Evolutionary conservation across 2,797 vertebrate species (phyloP).

Genomic region (Melanotaenia trifasciata): DNA sequence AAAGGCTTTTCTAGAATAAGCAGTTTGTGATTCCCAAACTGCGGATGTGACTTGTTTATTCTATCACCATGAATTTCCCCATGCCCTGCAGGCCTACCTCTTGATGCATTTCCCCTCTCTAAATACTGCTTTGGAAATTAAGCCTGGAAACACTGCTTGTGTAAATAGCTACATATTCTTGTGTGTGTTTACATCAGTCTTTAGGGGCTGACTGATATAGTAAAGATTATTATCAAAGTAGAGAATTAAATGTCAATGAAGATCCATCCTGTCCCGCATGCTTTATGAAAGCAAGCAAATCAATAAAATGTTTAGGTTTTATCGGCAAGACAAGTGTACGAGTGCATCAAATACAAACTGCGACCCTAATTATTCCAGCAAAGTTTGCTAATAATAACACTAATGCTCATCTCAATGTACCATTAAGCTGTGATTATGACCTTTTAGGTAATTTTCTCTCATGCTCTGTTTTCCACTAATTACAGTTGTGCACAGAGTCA

Average conservation of each 20-base stretch:
- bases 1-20: constrained; percentile 74
- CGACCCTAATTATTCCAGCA: not conserved
- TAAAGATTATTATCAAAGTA: not conserved
- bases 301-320: not conserved
- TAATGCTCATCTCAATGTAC: not conserved
- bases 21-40: constrained; percentile 58
- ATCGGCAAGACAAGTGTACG: not conserved
- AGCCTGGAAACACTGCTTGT: not conserved
- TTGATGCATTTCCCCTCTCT: constrained; percentile 29
- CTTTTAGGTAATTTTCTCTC: constrained; percentile 6
- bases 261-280: not conserved
- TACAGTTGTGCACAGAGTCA: constrained; percentile 2
- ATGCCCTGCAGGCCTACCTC: constrained; percentile 27
- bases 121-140: constrained; percentile 21
- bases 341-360: not conserved
- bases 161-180: not conserved
- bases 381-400: not conserved
- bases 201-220: not conserved
- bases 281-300: not conserved
- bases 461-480: constrained; percentile 1
- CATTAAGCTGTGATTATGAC: constrained; percentile 2
- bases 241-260: not conserved
- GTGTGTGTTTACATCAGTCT: not conserved
- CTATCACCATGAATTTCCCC: constrained; percentile 40
- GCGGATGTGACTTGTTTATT: constrained; percentile 63